Conservation (phyloP, 2,113 vertebrate genomes). For the Oreochromis niloticus region DNA sequence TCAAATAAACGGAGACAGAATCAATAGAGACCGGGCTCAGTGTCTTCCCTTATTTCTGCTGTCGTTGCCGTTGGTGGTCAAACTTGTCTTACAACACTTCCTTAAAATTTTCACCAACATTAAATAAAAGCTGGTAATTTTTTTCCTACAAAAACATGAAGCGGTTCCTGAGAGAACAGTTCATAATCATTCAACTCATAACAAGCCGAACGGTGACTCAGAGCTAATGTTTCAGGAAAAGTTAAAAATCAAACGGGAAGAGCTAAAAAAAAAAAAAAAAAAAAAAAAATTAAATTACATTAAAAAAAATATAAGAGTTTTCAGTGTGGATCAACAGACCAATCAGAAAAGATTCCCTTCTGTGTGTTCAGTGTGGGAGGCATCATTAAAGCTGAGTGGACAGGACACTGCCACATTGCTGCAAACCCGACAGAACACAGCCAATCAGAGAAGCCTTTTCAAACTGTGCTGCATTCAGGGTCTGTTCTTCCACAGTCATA, state of each 20-base stretch:
- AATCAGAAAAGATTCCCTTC: neutral
- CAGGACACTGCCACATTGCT: neutral
- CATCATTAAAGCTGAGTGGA: neutral
- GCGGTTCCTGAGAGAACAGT: neutral
- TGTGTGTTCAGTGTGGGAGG: neutral
- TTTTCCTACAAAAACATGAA: neutral
- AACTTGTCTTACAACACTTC: neutral
- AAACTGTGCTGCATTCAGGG: conserved; percentile 1
- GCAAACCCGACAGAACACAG: neutral
- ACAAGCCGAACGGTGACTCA: neutral
- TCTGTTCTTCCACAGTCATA: neutral
- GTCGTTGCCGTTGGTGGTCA: neutral
- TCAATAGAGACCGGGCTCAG: neutral
- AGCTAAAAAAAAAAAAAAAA: neutral
- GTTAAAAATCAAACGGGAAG: neutral
- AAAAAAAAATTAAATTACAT: neutral
- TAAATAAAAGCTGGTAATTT: neutral
- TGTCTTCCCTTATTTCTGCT: neutral
- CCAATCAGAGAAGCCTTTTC: neutral
- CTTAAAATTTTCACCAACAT: neutral
- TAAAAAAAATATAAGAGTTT: neutral
- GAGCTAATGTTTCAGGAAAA: neutral
- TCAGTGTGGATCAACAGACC: conserved; percentile 30
- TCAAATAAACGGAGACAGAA: neutral
- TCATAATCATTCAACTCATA: neutral